Percentiles rank a stretch among this genome's conserved stretches.
phyloP scores from a whole-genome alignment of 2,888 invertebrate species.

The Drosophila setosimentum region DNA sequence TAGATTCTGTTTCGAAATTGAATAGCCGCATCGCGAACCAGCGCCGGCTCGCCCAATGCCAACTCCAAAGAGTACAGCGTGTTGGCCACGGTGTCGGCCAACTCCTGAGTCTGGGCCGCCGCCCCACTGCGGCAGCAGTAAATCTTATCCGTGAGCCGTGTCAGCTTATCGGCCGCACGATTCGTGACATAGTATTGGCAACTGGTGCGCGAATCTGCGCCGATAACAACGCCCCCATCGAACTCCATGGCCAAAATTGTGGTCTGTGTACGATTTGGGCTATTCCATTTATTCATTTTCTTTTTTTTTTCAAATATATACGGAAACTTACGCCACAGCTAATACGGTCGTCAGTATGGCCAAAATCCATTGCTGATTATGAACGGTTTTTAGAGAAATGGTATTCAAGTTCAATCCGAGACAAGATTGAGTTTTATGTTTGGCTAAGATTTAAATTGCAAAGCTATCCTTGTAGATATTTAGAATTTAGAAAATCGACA shows the following conservation, averaged over 20 bases:
- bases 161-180: conserved; percentile 97
- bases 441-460: background rate
- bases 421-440: background rate
- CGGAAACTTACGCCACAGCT: conserved; percentile 24
- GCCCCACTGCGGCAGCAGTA: conserved; percentile 99
- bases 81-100: conserved; percentile 96
- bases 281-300: no score
- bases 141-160: conserved; percentile 95
- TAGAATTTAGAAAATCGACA: no score
- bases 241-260: conserved; percentile 98
- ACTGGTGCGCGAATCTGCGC: conserved; percentile 98
- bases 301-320: no score
- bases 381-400: background rate
- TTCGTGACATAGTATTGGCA: conserved; percentile 97
- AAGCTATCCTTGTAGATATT: background rate
- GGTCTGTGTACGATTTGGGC: conserved; percentile 87
- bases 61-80: conserved; percentile 92
- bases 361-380: background rate
- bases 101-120: conserved; percentile 98
- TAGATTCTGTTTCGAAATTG: conserved; percentile 97
- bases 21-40: conserved; percentile 95
- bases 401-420: background rate
- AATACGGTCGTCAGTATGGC: background rate
- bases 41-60: conserved; percentile 91
- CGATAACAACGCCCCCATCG: conserved; percentile 97